Base-by-base conservation (phyloP, 2,797 vertebrate genomes). In the Clarias laeviceps region DNA sequence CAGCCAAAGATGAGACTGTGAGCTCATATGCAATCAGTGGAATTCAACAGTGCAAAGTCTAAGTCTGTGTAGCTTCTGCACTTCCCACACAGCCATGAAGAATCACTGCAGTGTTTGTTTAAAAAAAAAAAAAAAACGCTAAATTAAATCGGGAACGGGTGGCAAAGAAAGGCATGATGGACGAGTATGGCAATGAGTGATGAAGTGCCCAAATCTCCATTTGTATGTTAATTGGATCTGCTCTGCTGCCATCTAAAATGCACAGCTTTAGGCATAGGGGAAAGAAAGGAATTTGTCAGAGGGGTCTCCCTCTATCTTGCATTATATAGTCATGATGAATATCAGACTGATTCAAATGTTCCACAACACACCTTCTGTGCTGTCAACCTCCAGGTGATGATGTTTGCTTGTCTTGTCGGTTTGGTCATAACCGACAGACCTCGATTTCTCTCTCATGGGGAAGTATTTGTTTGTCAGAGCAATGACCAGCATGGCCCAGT, bases 191-290 rank as follows among this genome's bases (percentile, higher is more conserved):
- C 69, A 86, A 69, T 66, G 74, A 87, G 65, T 74, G 70, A 89
- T 85, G 62, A 34, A 69, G 57, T 69, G 66, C 77, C 88, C 84
- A 84, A 81, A 84, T 77, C 77, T 85, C 54, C 64, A 76, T 85
- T 86, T 85, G 62, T 87, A 90, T 89, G 87, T 90, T 90, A 90
- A 92, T 90, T 87, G 85, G 86, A 91, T 91, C 89, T 90, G 73
- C 72, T 88, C 70, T 82, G 59, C 86, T 80, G 80, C 76, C 83
- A 70, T 74, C n/a, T 65, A 85, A 80, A 86, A 78, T 14, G 56
- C 83, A 87, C 32, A 80, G 64, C 83, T 85, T 66, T 83, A 83
- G 88, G 89, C 68, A 83, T 82, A 65, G 78, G 69, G 70, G 70
- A 62, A 86, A 87, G 40, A 22, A 45, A 73, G 66, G 22, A 84